phyloP scores from a whole-genome alignment of 2,888 invertebrate genomes.

The Odontocerum albicorne region DNA sequence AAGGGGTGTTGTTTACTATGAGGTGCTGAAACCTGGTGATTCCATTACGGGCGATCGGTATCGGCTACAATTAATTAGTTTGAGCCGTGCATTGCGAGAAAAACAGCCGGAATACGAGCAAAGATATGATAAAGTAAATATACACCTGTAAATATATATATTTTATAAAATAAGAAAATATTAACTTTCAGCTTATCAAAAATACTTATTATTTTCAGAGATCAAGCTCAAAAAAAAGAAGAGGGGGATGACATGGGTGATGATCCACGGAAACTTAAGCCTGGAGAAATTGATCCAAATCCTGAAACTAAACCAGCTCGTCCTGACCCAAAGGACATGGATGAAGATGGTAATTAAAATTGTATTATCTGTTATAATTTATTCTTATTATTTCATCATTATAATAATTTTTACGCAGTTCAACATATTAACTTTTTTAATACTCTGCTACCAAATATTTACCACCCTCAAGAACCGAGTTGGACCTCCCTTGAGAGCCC shows the following conservation, averaged over 20 bases:
- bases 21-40: too few relatives aligned
- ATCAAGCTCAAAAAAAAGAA: slow-evolving; percentile 96
- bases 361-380: too few relatives aligned
- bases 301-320: slow-evolving; percentile 99
- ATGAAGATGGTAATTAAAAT: slow-evolving; percentile 84
- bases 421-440: too few relatives aligned
- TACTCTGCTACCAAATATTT: background rate
- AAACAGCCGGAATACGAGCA: too few relatives aligned
- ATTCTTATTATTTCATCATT: background rate
- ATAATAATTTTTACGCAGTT: background rate
- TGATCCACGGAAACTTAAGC: slow-evolving; percentile 96
- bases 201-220: slow-evolving; percentile 56
- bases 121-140: too few relatives aligned
- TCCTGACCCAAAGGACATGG: slow-evolving; percentile 99
- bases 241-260: slow-evolving; percentile 90
- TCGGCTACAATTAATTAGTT: too few relatives aligned
- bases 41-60: too few relatives aligned
- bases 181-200: slow-evolving; percentile 1
- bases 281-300: slow-evolving; percentile 99
- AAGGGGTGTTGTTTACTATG: too few relatives aligned
- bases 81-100: too few relatives aligned
- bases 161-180: background rate
- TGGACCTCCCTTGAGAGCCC: background rate
- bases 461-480: background rate
- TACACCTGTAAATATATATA: too few relatives aligned